Conservation (phyloP, 2,797 vertebrate genomes). For the Epinephelus coioides region DNA sequence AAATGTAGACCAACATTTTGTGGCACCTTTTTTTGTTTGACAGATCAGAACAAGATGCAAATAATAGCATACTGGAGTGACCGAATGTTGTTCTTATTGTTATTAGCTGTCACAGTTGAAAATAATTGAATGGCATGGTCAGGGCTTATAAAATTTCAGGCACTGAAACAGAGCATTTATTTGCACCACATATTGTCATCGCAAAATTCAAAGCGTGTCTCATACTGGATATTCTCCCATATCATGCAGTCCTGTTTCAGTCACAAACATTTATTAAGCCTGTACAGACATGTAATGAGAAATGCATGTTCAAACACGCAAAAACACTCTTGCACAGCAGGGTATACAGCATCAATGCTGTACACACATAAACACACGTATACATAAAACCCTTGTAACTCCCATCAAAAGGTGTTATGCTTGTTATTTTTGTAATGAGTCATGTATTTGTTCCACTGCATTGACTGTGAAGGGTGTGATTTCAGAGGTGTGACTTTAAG, state of each 20-base stretch:
- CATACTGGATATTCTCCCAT: background rate
- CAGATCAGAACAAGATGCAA: no score
- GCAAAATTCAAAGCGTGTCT: background rate
- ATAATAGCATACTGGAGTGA: background rate
- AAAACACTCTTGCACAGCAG: background rate
- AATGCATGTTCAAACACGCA: conserved; percentile 24
- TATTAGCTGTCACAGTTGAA: background rate
- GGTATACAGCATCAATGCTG: background rate
- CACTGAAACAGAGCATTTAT: background rate
- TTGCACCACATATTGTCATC: background rate
- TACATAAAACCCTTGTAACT: background rate
- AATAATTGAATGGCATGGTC: background rate
- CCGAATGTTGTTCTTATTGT: background rate
- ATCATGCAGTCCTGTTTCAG: background rate
- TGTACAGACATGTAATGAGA: background rate
- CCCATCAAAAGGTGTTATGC: background rate
- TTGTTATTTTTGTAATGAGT: background rate
- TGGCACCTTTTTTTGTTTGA: no score
- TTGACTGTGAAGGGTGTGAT: background rate
- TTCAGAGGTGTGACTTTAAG: conserved; percentile 16
- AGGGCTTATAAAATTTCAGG: no score
- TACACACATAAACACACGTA: background rate
- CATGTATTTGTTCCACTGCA: background rate
- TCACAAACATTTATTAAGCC: conserved; percentile 5
- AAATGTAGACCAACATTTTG: no score